These are phyloP conservation scores for Aplochiton taeniatus DNA, from an alignment of 2,797 vertebrate species.

Conservation along the genomic window DNA sequence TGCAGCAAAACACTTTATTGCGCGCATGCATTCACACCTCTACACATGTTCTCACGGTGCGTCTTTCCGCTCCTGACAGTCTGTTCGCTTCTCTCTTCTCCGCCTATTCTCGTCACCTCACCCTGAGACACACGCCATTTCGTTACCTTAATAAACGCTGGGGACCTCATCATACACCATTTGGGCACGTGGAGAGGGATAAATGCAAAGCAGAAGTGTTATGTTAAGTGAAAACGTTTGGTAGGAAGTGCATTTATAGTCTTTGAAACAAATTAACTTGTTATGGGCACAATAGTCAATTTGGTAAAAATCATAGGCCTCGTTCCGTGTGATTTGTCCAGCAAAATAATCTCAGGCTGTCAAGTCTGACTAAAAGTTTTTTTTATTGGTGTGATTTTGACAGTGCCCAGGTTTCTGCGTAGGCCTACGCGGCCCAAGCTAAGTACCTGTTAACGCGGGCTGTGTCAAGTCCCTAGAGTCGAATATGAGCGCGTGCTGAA, in stretches of 20 bases:
- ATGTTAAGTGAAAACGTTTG: too few species aligned
- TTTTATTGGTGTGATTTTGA: not conserved
- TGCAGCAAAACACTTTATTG: conserved; percentile 2
- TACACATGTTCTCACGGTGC: conserved; percentile 17
- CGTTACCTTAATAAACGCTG: conserved; percentile 17
- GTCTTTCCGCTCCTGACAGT: conserved; percentile 15
- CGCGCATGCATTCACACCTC: conserved; percentile 2
- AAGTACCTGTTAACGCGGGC: not conserved
- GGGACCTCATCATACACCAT: conserved; percentile 27
- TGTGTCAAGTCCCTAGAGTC: conserved; percentile 3
- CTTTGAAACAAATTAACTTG: too few species aligned
- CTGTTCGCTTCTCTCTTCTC: conserved; percentile 7
- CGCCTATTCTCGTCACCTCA: conserved; percentile 21
- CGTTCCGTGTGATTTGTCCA: too few species aligned
- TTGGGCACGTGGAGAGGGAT: conserved; percentile 45
- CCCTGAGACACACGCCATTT: conserved; percentile 40
- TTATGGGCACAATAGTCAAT: not conserved
- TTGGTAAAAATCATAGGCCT: too few species aligned
- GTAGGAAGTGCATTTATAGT: too few species aligned
- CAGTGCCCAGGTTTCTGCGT: not conserved
- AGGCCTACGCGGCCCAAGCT: not conserved
- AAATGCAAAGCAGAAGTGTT: not conserved
- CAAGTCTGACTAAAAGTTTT: not conserved
- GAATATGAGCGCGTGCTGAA: not conserved
- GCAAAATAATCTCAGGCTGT: too few species aligned